Conservation (phyloP, 2,113 vertebrate species). For the Leptocoma aspasia region DNA sequence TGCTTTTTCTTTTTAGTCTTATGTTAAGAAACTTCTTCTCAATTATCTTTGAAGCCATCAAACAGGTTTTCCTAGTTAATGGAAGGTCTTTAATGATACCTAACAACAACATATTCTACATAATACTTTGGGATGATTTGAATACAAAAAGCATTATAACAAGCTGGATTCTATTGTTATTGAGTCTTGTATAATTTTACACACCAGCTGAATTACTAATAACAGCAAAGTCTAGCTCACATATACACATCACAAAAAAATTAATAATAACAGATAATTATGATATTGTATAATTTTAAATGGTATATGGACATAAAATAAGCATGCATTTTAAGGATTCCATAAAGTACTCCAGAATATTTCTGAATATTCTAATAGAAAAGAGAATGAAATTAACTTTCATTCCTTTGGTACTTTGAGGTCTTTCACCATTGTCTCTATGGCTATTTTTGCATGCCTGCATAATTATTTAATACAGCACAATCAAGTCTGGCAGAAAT, state of each 20-base stretch:
- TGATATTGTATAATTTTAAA: neutral
- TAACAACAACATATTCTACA: neutral
- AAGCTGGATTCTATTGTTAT: neutral
- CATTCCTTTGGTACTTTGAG: constrained; percentile 5
- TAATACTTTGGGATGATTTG: neutral
- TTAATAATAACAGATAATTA: neutral
- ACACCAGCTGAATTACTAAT: neutral
- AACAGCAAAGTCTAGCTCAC: neutral
- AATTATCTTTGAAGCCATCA: neutral
- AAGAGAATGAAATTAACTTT: constrained; percentile 9
- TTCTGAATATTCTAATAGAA: constrained; percentile 30
- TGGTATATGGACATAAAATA: neutral
- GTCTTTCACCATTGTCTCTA: neutral
- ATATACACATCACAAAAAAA: neutral
- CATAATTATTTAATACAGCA: neutral
- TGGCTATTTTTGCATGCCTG: neutral
- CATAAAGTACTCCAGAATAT: neutral
- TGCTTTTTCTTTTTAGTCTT: neutral
- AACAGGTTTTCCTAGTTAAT: neutral
- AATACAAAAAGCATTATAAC: neutral
- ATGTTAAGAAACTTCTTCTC: neutral
- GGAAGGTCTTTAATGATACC: neutral
- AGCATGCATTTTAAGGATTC: neutral
- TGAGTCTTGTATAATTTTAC: neutral
- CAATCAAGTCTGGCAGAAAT: neutral